These are phyloP conservation scores for Eurytoma californica DNA, from an alignment of 2,888 invertebrate genomes.

Conservation along the genomic window DNA sequence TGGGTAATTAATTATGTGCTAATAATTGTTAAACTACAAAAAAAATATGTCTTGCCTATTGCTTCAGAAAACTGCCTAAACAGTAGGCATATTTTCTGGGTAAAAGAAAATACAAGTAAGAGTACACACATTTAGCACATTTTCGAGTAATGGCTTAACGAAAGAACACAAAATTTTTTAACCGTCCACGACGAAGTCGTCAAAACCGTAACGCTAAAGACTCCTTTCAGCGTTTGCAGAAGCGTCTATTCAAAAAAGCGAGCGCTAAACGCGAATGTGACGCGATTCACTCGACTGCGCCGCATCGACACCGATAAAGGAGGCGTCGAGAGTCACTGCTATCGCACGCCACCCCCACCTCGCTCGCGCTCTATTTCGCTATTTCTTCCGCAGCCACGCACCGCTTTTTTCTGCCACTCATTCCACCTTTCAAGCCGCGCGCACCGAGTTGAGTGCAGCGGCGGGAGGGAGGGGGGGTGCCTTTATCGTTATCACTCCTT, in stretches of 20 bases:
- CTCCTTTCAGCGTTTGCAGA: neutral
- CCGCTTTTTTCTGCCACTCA: neutral
- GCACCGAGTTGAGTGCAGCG: neutral
- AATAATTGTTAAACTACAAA: no score
- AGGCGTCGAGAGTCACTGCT: conserved; percentile 17
- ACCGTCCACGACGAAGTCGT: no score
- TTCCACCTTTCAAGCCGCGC: conserved; percentile 31
- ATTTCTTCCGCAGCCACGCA: neutral
- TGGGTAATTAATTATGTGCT: no score
- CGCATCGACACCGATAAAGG: conserved; percentile 9
- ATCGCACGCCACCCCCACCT: neutral
- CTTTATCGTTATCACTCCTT: conserved; percentile 51
- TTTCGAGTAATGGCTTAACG: no score
- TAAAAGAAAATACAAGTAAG: no score
- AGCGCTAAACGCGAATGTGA: conserved; percentile 1
- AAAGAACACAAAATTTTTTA: no score
- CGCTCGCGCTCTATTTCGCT: neutral
- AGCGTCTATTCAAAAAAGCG: conserved; percentile 19
- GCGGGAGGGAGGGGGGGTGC: neutral
- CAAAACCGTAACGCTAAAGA: no score
- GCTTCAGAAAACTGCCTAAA: no score
- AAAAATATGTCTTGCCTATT: no score
- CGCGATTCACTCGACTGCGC: neutral
- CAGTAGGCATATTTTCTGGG: no score
- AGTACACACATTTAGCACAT: no score